Conservation (phyloP, 2,888 invertebrate species). For the Gastrophysa polygoni region DNA sequence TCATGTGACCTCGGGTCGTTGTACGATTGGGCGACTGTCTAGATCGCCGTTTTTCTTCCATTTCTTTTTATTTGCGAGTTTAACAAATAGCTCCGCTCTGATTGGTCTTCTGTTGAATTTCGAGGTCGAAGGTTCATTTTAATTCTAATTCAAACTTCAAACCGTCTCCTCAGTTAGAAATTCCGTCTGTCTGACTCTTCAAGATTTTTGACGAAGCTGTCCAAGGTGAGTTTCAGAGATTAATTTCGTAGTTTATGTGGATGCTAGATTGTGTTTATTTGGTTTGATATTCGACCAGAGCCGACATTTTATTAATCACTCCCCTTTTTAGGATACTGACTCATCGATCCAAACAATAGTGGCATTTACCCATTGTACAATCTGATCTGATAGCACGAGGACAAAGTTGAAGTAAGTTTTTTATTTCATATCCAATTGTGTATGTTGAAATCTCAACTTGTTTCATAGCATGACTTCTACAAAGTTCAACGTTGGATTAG, state of each 20-base stretch:
- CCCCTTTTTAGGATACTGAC: conserved; percentile 11
- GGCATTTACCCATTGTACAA: neutral
- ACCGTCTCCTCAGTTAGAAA: conserved; percentile 14
- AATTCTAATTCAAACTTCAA: conserved; percentile 24
- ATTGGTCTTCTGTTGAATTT: conserved; percentile 13
- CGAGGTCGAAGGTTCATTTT: conserved; percentile 27
- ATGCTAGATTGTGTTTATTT: neutral
- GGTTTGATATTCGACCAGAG: neutral
- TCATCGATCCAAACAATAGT: conserved; percentile 19
- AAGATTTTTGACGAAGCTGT: conserved; percentile 12
- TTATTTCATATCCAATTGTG: neutral
- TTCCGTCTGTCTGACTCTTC: conserved; percentile 12
- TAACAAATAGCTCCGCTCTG: conserved; percentile 1
- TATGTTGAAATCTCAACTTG: neutral
- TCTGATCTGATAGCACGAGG: neutral
- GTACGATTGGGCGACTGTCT: conserved; percentile 23
- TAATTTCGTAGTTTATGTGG: too few relatives aligned
- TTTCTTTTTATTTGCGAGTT: conserved; percentile 25
- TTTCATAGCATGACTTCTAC: conserved; percentile 49
- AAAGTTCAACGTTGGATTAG: conserved; percentile 45
- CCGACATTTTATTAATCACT: conserved; percentile 9
- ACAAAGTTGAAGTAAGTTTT: neutral
- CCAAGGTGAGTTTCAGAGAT: conserved; percentile 9
- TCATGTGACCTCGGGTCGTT: conserved; percentile 26
- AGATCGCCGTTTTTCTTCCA: conserved; percentile 19